Evolutionary conservation across 2,113 vertebrate genomes (phyloP).

Genomic region (Grallaria varia): DNA sequence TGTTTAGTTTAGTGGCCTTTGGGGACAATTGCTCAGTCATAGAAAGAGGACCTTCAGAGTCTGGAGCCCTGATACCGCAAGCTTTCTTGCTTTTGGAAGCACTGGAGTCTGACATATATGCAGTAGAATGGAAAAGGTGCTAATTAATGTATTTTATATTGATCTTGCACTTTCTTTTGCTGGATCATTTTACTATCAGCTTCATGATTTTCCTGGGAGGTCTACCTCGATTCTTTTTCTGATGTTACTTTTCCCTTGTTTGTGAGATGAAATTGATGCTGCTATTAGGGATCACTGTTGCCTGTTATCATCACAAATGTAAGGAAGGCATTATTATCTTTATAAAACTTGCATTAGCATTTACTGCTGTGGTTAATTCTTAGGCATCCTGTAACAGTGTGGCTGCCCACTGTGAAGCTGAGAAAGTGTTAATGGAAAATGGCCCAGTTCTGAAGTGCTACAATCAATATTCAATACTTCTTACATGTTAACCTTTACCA

Average conservation of each 20-base stretch:
- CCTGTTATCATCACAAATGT: neutral
- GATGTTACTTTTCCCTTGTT: neutral
- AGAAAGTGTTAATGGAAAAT: conserved; percentile 61
- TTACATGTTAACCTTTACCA: conserved; percentile 63
- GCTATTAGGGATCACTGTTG: neutral
- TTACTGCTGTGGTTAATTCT: conserved; percentile 30
- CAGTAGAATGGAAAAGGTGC: neutral
- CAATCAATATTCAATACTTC: conserved; percentile 51
- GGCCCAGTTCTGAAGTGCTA: conserved; percentile 22
- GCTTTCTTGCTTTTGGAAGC: neutral
- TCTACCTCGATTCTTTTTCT: neutral
- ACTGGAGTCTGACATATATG: neutral
- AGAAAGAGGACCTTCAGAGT: neutral
- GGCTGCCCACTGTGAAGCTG: conserved; percentile 39
- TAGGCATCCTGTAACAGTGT: conserved; percentile 2
- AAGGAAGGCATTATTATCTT: neutral
- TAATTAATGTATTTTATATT: conserved; percentile 20
- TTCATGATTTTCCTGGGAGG: neutral
- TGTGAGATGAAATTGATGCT: neutral
- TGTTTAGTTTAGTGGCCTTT: neutral
- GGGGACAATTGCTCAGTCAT: neutral
- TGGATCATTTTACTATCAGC: neutral
- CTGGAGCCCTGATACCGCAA: neutral
- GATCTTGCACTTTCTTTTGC: conserved; percentile 18
- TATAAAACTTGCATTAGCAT: conserved; percentile 31